Base-by-base conservation (phyloP, 1,140 invertebrate species). In the Danaus melanippus region DNA sequence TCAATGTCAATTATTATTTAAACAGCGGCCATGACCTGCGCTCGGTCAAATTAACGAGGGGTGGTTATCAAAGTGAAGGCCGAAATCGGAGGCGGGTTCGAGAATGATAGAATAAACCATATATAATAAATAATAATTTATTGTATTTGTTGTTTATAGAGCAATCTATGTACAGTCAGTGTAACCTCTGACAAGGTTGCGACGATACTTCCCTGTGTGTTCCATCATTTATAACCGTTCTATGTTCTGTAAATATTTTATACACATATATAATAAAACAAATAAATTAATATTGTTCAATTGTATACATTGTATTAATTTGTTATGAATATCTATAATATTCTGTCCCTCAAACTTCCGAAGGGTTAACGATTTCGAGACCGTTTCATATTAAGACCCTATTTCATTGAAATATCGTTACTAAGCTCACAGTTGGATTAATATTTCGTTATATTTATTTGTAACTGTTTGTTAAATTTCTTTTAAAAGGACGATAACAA, bases 101-200 rank as follows among this genome's bases (percentile, higher is more conserved):
- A 52, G 21, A 32, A 32, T 32, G 7, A 32, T 0, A 32, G 21
- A 32, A 32, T 32, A 32, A 3, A 32, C 2, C 2, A 32, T 32
- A 32, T 32, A 32, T 32, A 32, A 32, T 7, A 32, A 32, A 32
- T 32, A 32, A 15, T 12, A 50, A 55, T 55, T 54, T 51, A 55
- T 60, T 50, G 12, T 32, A 65, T 58, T 44, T 53, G 49, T 45
- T 55, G 49, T 58, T 73, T 80, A 79, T 81, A 71, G 74, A 83
- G 81, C 75, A 73, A 74, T 79, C 75, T 81, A 78, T 62, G 66
- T 65, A 66, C 76, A 67, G 62, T 74, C 69, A 75, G 68, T 76
- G 72, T 80, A 73, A 86, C 83, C 83, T 86, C 79, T 63, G 58
- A 68, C 80, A 86, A 84, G 83, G 83, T 82, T 80, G 73, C 58